Evolutionary conservation across 2,113 vertebrate genomes (phyloP).

Genomic region (Brachypteracias leptosomus): DNA sequence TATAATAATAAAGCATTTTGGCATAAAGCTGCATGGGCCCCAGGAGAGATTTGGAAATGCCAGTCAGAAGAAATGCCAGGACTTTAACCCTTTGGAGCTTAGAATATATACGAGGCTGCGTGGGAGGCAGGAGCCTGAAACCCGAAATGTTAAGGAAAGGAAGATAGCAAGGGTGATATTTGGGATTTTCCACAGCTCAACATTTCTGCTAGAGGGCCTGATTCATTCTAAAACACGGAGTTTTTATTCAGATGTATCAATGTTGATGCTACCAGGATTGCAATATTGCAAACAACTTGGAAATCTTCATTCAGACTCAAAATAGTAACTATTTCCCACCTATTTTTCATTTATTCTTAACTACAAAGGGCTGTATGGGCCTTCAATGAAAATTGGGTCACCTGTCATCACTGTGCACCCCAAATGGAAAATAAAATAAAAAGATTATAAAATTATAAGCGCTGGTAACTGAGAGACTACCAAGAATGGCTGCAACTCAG

Average conservation of each 20-base stretch:
- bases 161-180: not conserved
- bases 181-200: not conserved
- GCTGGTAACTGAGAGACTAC: not conserved
- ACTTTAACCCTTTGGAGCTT: not conserved
- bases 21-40: not conserved
- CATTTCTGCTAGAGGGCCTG: not conserved
- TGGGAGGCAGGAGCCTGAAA: not conserved
- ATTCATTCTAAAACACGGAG: not conserved
- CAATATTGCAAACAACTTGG: not conserved
- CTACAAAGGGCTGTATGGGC: not conserved
- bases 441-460: not conserved
- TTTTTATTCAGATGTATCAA: not conserved
- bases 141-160: not conserved
- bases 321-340: fast-evolving
- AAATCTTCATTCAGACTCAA: not conserved
- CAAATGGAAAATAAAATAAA: not conserved
- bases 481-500: not conserved
- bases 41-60: not conserved
- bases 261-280: not conserved
- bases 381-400: not conserved
- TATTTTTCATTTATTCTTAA: not conserved
- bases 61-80: not conserved
- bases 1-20: conserved; percentile 27
- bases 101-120: not conserved
- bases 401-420: not conserved